Conservation (phyloP, 2,888 invertebrate genomes). For the Polylopha cassiicola region DNA sequence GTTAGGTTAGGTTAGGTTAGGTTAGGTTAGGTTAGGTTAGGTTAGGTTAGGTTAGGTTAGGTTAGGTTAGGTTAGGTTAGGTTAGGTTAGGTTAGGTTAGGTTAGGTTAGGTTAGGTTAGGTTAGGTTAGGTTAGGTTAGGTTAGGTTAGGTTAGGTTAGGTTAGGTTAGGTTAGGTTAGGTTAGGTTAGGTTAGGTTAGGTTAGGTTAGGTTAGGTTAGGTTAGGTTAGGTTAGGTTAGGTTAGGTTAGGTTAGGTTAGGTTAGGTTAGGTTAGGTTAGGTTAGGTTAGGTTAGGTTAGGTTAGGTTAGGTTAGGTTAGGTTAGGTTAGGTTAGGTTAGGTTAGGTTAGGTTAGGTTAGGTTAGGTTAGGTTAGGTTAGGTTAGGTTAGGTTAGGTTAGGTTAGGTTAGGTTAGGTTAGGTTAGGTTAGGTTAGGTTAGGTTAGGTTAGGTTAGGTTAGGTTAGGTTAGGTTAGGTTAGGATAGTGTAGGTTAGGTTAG, state of each 20-base stretch:
- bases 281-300: conserved; percentile 9
- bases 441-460: conserved; percentile 34
- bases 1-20: conserved; percentile 21
- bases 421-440: conserved; percentile 34
- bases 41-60: conserved; percentile 21
- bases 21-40: conserved; percentile 21
- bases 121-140: conserved; percentile 18
- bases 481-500: conserved; percentile 28
- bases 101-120: conserved; percentile 18
- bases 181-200: conserved; percentile 18
- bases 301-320: conserved; percentile 11
- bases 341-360: conserved; percentile 28
- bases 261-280: conserved; percentile 24
- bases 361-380: conserved; percentile 30
- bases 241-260: conserved; percentile 10
- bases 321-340: conserved; percentile 15
- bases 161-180: conserved; percentile 18
- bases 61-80: conserved; percentile 21
- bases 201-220: conserved; percentile 18
- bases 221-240: conserved; percentile 19
- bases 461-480: conserved; percentile 34
- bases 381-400: conserved; percentile 30
- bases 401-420: conserved; percentile 35
- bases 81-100: conserved; percentile 20
- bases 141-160: conserved; percentile 17